Conservation (phyloP, 2,888 invertebrate genomes). For the Eupeodes latifasciatus region DNA sequence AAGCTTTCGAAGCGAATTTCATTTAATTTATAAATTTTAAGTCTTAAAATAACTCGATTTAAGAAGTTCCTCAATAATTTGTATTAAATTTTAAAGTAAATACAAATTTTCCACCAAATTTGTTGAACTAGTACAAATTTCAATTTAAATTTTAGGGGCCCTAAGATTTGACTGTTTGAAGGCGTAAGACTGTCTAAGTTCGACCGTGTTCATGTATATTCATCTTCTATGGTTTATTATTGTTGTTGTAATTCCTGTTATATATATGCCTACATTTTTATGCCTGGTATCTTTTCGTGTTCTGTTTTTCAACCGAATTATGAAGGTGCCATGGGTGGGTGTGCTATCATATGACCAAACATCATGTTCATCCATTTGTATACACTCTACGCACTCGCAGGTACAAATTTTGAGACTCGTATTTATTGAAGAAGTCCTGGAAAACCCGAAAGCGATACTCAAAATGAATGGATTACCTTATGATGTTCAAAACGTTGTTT, state of each 20-base stretch:
- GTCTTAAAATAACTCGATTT: no score
- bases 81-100: no score
- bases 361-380: slow-evolving; percentile 30
- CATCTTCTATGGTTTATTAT: slow-evolving; percentile 6
- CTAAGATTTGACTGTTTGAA: neutral
- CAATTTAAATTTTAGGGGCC: neutral
- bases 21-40: no score
- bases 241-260: slow-evolving; percentile 24
- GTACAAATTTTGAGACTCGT: slow-evolving; percentile 50
- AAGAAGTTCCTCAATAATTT: no score
- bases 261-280: slow-evolving; percentile 30
- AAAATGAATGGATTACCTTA: slow-evolving; percentile 52
- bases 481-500: slow-evolving; percentile 7
- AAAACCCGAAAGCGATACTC: slow-evolving; percentile 65
- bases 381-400: slow-evolving; percentile 32
- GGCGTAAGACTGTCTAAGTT: neutral
- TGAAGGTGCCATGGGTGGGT: slow-evolving; percentile 57
- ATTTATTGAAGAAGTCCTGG: slow-evolving; percentile 77
- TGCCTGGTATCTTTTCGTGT: neutral
- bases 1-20: no score
- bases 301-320: slow-evolving; percentile 46
- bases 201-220: neutral
- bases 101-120: no score
- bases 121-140: no score
- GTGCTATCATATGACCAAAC: slow-evolving; percentile 63